Percentiles rank a stretch among this genome's conserved stretches.
Evolutionary conservation across 2,888 invertebrate genomes (phyloP).

Genomic region (Orthosia gothica): DNA sequence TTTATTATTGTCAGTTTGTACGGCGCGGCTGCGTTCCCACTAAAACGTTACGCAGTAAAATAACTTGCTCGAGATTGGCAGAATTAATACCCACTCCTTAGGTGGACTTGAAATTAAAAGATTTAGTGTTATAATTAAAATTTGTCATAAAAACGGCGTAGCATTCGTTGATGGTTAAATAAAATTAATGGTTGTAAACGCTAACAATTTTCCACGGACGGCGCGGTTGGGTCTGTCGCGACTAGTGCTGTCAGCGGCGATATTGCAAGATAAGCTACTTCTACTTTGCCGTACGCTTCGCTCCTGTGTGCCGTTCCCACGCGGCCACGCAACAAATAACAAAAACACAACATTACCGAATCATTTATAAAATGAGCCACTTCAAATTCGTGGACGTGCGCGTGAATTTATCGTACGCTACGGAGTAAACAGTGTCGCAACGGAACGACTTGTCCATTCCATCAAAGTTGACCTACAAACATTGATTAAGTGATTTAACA

Average conservation of each 20-base stretch:
- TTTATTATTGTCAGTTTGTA: conserved; percentile 67
- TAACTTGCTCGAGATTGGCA: conserved; percentile 63
- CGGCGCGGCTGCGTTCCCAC: conserved; percentile 68
- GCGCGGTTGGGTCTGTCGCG: conserved; percentile 74
- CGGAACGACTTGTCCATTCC: conserved; percentile 42
- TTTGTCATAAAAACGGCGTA: conserved; percentile 71
- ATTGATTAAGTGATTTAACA: conserved; percentile 62
- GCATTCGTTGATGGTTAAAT: conserved; percentile 77
- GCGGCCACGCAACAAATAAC: conserved; percentile 70
- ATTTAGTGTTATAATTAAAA: conserved; percentile 71
- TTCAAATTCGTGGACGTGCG: conserved; percentile 50
- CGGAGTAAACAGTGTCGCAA: conserved; percentile 45
- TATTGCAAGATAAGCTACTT: conserved; percentile 87
- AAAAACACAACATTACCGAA: conserved; percentile 65
- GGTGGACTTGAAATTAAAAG: conserved; percentile 59
- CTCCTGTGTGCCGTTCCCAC: conserved; percentile 83
- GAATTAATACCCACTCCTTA: conserved; percentile 59
- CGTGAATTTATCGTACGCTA: conserved; percentile 46
- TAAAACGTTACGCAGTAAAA: conserved; percentile 69
- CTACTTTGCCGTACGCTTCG: conserved; percentile 76
- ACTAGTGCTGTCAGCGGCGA: conserved; percentile 83
- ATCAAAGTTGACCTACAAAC: conserved; percentile 66
- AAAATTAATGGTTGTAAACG: conserved; percentile 80
- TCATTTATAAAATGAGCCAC: conserved; percentile 72
- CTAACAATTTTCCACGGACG: conserved; percentile 79